A percentile compares a stretch with the other conserved stretches of the same genome.
phyloP scores from a whole-genome alignment of 2,797 vertebrate species.

The Octomys mimax region DNA sequence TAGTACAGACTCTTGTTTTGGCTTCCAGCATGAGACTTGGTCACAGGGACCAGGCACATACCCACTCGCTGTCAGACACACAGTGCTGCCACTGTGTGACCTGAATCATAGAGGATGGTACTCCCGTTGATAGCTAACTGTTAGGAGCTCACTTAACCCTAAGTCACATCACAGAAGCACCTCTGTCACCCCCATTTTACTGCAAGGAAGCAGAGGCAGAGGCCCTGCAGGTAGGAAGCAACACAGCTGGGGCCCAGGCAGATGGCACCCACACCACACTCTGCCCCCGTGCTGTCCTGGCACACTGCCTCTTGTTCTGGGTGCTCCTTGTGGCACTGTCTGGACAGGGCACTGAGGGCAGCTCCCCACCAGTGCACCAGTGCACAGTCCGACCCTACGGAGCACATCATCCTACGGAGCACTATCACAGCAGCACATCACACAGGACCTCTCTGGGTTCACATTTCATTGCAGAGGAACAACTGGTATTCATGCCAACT shows the following conservation, averaged over 20 bases:
- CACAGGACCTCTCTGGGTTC: neutral
- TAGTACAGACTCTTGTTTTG: neutral
- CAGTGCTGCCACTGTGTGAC: neutral
- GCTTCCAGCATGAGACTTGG: neutral
- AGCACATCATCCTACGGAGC: neutral
- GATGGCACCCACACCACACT: fast-evolving
- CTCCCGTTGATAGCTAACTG: neutral
- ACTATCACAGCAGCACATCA: neutral
- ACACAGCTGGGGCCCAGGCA: neutral
- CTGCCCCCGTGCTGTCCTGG: neutral
- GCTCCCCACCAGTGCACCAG: neutral
- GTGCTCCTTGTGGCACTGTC: neutral
- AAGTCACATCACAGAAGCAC: neutral
- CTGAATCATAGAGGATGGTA: neutral
- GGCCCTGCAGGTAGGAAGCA: neutral
- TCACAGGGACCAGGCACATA: neutral
- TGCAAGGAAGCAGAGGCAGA: neutral
- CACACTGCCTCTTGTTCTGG: neutral
- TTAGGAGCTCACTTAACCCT: fast-evolving
- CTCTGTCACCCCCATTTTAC: neutral
- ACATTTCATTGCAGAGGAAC: neutral
- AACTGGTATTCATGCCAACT: neutral
- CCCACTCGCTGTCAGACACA: neutral
- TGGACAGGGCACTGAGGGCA: neutral
- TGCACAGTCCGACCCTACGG: too few species aligned